A percentile compares a stretch with the other conserved stretches of the same genome.
phyloP scores from a whole-genome alignment of 1,140 invertebrate species.

The Galleria mellonella region DNA sequence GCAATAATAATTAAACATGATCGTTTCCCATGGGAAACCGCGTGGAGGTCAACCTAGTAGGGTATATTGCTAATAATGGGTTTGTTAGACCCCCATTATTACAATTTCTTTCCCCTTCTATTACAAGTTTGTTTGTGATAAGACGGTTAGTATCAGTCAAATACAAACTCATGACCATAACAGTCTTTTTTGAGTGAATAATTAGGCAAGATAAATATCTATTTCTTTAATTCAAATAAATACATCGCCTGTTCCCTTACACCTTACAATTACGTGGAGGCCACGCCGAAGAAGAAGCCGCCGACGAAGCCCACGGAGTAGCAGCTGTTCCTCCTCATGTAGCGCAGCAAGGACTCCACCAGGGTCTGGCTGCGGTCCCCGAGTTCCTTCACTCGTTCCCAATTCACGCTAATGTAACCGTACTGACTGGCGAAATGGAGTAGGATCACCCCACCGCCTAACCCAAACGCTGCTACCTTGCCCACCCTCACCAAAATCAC shows the following conservation, averaged over 20 bases:
- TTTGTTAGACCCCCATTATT: no score
- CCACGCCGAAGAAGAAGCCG: slow-evolving; percentile 88
- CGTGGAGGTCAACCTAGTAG: no score
- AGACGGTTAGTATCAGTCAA: no score
- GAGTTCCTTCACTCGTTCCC: slow-evolving; percentile 86
- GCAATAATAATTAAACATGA: no score
- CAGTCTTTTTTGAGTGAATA: no score
- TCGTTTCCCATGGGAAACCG: no score
- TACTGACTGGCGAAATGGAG: slow-evolving; percentile 91
- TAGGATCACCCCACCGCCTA: slow-evolving; percentile 91
- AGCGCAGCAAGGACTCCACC: slow-evolving; percentile 80
- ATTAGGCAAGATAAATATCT: no score
- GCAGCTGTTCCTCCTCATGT: slow-evolving; percentile 82
- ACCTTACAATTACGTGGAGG: slow-evolving; percentile 73
- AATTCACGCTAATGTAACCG: slow-evolving; percentile 92
- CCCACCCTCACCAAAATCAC: slow-evolving; percentile 83
- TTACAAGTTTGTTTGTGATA: no score
- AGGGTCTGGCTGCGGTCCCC: slow-evolving; percentile 83
- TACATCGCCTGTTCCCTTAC: background rate
- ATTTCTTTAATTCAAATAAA: background rate
- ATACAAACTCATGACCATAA: no score
- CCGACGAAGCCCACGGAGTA: slow-evolving; percentile 86
- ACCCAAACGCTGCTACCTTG: slow-evolving; percentile 88
- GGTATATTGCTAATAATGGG: no score
- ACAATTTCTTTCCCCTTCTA: no score